Base-by-base conservation (phyloP, 2,113 vertebrate species). In the Phrynosoma platyrhinos region DNA sequence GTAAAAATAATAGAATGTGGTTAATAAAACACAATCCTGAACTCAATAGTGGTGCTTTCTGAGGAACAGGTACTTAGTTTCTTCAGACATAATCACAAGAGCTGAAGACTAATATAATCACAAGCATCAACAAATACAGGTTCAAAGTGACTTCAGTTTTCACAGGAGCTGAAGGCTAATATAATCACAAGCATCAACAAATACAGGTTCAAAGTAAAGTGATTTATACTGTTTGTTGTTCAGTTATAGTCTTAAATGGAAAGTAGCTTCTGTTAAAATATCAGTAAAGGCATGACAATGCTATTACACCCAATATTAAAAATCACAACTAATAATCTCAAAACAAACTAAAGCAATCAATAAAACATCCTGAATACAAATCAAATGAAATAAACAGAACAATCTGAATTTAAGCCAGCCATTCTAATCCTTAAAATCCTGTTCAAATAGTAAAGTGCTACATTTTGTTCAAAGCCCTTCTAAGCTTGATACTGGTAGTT, bases 201-300 rank as follows among this genome's bases (percentile, higher is more conserved):
- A 62, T 40, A 74, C 69, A n/a, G 25, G 2, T 64, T 87, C 27
- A 79, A 53, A 79, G 52, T 32, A 79, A 86, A 79, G n/a, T 42
- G 85, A 69, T 86, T 86, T 69, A 69, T 79, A 79, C 42, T 64
- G 79, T 72, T 87, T 87, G 64, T 79, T 55, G 42, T 82, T 47
- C 79, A n/a, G 52, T 42, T 32, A 82, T 16, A 75, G 32, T 64
- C 6, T n/a, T 42, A 20, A 42, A 42, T 13, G 47, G 14, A 47
- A 78, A 74, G 55, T 66, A 27, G 84, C 36, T 77, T 64, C 47
- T 27, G 68, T 30, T 53, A 83, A 79, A 87, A 74, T 47, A 76
- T 68, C 25, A 78, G 66, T 30, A 79, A 79, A 69, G 71, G 77
- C 85, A 58, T 88, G 23, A 62, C 7, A 66, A 88, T 66, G 42